These are phyloP conservation scores for Lytechinus pictus DNA, from an alignment of 35 echinoderm and acorn worm species.

Conservation along the genomic window DNA sequence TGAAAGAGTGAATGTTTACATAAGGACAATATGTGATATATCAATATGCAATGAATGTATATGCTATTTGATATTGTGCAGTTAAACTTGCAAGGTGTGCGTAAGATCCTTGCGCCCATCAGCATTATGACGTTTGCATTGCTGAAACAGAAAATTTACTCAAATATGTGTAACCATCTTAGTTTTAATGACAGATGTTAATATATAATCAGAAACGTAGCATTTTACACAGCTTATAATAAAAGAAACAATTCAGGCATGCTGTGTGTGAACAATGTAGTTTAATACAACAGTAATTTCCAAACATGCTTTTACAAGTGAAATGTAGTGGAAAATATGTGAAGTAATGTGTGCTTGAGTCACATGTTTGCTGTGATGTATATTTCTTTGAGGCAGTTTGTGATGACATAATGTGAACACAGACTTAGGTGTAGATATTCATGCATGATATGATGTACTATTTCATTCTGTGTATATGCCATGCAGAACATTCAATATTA, in stretches of 20 bases:
- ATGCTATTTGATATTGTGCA: background rate
- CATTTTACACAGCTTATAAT: too few species aligned
- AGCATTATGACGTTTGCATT: too few species aligned
- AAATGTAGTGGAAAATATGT: background rate
- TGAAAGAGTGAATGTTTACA: too few species aligned
- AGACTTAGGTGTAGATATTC: background rate
- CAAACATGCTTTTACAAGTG: too few species aligned
- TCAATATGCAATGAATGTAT: background rate
- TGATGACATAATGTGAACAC: background rate
- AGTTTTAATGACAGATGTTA: too few species aligned
- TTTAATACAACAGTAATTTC: too few species aligned
- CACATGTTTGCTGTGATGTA: background rate
- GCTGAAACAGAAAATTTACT: too few species aligned
- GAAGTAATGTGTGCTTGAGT: background rate
- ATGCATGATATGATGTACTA: background rate
- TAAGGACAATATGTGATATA: background rate
- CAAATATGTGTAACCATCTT: too few species aligned
- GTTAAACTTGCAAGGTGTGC: background rate
- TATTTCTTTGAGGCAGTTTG: background rate
- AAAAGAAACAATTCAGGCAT: too few species aligned
- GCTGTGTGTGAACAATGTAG: too few species aligned
- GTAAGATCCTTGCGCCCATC: too few species aligned
- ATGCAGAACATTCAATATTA: background rate
- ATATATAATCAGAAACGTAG: too few species aligned
- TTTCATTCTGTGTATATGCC: background rate